These are phyloP conservation scores for Lynx canadensis DNA, from an alignment of 2,113 vertebrate genomes.

Conservation along the genomic window DNA sequence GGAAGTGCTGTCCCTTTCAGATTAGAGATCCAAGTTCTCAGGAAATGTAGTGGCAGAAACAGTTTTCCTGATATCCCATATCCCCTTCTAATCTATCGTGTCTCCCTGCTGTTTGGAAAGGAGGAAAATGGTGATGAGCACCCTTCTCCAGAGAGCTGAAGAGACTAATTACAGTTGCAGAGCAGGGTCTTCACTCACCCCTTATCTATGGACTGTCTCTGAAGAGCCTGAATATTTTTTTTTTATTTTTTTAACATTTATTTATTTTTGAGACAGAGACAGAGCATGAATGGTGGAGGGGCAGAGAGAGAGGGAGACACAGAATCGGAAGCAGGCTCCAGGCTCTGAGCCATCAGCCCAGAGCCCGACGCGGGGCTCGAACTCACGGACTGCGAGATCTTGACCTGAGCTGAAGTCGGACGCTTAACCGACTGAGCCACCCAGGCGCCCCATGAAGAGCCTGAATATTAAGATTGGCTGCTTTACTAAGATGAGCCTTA, in stretches of 20 bases:
- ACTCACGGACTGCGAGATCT: too few relatives aligned
- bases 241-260: too few relatives aligned
- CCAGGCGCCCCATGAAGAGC: neutral
- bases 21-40: neutral
- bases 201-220: neutral
- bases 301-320: too few relatives aligned
- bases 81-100: neutral
- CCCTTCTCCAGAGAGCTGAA: neutral
- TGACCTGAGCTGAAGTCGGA: too few relatives aligned
- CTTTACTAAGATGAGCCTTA: neutral
- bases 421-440: too few relatives aligned
- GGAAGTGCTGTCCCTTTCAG: neutral
- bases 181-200: neutral
- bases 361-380: too few relatives aligned
- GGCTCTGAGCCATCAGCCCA: too few relatives aligned
- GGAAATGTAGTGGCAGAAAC: neutral
- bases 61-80: neutral
- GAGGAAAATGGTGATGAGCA: neutral
- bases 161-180: neutral
- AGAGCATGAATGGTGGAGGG: too few relatives aligned
- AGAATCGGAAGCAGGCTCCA: too few relatives aligned
- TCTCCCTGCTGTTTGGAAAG: neutral
- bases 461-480: neutral
- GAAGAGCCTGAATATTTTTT: neutral
- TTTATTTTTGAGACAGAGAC: too few relatives aligned